These are phyloP conservation scores for Hydroisotoma schaefferi DNA, from an alignment of 2,888 invertebrate species.

Conservation along the genomic window DNA sequence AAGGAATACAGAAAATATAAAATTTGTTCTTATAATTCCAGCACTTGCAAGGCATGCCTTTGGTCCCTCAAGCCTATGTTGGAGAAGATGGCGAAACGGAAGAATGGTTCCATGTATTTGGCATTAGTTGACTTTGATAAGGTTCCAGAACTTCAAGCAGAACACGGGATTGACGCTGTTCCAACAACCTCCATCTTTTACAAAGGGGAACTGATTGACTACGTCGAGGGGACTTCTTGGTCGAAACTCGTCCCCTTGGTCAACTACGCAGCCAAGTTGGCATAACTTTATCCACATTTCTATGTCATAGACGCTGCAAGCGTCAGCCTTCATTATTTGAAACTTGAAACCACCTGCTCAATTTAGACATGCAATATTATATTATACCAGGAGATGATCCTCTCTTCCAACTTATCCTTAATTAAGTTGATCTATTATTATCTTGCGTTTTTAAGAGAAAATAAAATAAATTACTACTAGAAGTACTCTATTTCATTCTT, in stretches of 20 bases:
- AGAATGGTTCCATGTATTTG: slow-evolving; percentile 16
- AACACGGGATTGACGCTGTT: slow-evolving; percentile 23
- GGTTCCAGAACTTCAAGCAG: slow-evolving; percentile 25
- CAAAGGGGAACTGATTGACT: slow-evolving; percentile 29
- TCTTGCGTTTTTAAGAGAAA: too few species aligned
- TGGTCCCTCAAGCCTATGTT: slow-evolving; percentile 34
- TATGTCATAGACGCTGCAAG: too few species aligned
- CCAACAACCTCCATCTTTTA: slow-evolving; percentile 27
- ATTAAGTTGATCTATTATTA: too few species aligned
- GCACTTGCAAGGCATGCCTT: slow-evolving; percentile 25
- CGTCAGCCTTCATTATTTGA: too few species aligned
- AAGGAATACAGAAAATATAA: not conserved
- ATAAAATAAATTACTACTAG: too few species aligned
- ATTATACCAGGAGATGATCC: too few species aligned
- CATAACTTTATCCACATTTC: too few species aligned
- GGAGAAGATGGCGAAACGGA: slow-evolving; percentile 30
- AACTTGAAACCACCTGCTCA: too few species aligned
- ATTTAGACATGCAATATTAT: too few species aligned
- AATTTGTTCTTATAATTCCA: slow-evolving; percentile 2
- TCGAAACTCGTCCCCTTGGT: slow-evolving; percentile 25
- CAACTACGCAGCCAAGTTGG: slow-evolving; percentile 28
- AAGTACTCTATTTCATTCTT: too few species aligned
- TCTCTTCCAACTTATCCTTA: too few species aligned
- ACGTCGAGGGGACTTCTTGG: slow-evolving; percentile 31
- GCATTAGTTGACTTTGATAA: slow-evolving; percentile 31